phyloP scores from a whole-genome alignment of 1,140 invertebrate genomes.

The Schlechtendalia chinensis region DNA sequence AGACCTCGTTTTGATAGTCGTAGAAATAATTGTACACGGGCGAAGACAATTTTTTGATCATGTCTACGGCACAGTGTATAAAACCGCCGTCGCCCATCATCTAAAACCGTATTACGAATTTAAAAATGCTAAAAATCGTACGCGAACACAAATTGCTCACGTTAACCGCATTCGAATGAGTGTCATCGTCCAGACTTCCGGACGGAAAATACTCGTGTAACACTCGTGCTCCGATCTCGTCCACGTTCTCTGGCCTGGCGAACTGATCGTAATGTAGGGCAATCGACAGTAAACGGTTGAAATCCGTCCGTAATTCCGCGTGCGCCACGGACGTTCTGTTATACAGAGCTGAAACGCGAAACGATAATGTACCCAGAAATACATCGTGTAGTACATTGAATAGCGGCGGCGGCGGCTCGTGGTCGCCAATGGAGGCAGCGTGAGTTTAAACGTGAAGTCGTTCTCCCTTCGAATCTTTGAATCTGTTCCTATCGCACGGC shows the following conservation, averaged over 20 bases:
- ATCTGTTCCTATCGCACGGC: no score
- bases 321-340: not conserved
- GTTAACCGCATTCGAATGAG: not conserved
- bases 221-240: not conserved
- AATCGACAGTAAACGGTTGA: not conserved
- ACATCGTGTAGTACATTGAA: no score
- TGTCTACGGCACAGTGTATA: not conserved
- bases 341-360: not conserved
- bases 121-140: no score
- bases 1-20: constrained; percentile 13
- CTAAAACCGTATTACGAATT: not conserved
- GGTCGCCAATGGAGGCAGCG: no score
- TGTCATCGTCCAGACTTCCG: not conserved
- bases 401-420: no score
- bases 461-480: no score
- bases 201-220: constrained; percentile 16
- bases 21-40: constrained; percentile 19
- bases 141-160: no score
- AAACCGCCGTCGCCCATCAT: not conserved
- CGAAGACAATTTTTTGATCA: not conserved
- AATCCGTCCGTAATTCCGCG: not conserved
- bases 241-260: not conserved
- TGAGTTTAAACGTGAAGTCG: no score
- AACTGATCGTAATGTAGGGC: not conserved
- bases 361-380: not conserved